Percentiles rank a stretch among this genome's conserved stretches.
Conservation (phyloP, 2,113 vertebrate genomes). For the Puffinus mauretanicus region DNA sequence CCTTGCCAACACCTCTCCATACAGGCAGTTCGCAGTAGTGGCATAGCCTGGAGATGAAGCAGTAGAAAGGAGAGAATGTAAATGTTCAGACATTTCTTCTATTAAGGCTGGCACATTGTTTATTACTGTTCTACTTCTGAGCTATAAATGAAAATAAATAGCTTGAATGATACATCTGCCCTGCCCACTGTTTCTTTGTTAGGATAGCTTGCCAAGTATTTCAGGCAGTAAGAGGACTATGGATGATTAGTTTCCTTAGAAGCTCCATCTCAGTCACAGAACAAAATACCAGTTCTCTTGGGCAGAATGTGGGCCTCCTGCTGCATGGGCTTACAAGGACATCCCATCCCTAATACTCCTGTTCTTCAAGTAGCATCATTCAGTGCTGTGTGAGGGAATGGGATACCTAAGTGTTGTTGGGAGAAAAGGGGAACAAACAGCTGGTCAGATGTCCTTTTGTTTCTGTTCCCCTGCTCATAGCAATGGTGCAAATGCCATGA, state of each 20-base stretch:
- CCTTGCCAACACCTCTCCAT: neutral
- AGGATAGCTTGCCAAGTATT: neutral
- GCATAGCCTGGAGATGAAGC: neutral
- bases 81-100: neutral
- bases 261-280: neutral
- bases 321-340: neutral
- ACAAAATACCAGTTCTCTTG: neutral
- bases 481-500: neutral
- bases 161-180: neutral
- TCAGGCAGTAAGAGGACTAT: neutral
- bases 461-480: neutral
- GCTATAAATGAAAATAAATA: neutral
- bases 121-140: neutral
- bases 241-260: neutral
- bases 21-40: neutral
- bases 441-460: neutral
- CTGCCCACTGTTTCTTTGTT: neutral
- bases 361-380: neutral
- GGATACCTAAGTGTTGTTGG: fast-evolving
- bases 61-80: neutral
- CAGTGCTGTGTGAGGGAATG: fast-evolving
- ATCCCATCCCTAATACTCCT: neutral
- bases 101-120: neutral
- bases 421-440: neutral
- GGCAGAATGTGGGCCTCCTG: neutral